These are phyloP conservation scores for Sthenelais limicola DNA, from an alignment of 2,888 invertebrate genomes.

Conservation along the genomic window DNA sequence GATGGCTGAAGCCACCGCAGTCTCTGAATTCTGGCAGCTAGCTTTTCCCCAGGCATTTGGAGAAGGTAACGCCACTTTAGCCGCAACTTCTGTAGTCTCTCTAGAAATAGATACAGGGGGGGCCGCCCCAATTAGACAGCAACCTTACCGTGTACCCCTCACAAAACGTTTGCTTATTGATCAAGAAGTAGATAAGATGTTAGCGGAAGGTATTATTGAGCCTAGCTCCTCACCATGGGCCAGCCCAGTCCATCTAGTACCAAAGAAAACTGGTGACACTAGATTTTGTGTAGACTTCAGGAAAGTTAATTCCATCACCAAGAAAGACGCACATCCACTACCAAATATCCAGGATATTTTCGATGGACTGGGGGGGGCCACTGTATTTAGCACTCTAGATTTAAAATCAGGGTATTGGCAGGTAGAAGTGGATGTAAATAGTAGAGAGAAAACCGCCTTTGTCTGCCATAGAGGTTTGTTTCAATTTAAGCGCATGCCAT, in stretches of 20 bases:
- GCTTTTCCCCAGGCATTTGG: too few relatives aligned
- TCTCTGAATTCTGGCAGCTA: too few relatives aligned
- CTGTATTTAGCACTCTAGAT: slow-evolving; percentile 50
- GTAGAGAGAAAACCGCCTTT: slow-evolving; percentile 45
- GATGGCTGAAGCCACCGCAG: too few relatives aligned
- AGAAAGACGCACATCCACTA: slow-evolving; percentile 35
- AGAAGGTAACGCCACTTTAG: too few relatives aligned
- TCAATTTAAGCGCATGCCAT: slow-evolving; percentile 44
- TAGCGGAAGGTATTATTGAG: slow-evolving; percentile 30
- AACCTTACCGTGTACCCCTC: slow-evolving; percentile 21
- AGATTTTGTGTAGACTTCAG: slow-evolving; percentile 40
- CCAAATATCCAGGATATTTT: slow-evolving; percentile 48
- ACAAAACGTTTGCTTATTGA: slow-evolving; percentile 6
- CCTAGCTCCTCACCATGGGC: slow-evolving; percentile 29
- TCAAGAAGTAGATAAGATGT: slow-evolving; percentile 29
- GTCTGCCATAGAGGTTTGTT: slow-evolving; percentile 48
- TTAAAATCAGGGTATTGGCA: slow-evolving; percentile 52
- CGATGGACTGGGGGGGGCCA: slow-evolving; percentile 40
- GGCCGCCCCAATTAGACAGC: slow-evolving; percentile 13
- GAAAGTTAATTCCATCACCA: slow-evolving; percentile 26
- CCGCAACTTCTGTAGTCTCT: too few relatives aligned
- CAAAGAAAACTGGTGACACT: slow-evolving; percentile 34
- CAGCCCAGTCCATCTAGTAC: slow-evolving; percentile 37
- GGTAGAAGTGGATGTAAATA: slow-evolving; percentile 43
- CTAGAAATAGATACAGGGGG: slow-evolving; percentile 10